Evolutionary conservation across 2,797 vertebrate species (phyloP).

Genomic region (Garrulus glandarius): DNA sequence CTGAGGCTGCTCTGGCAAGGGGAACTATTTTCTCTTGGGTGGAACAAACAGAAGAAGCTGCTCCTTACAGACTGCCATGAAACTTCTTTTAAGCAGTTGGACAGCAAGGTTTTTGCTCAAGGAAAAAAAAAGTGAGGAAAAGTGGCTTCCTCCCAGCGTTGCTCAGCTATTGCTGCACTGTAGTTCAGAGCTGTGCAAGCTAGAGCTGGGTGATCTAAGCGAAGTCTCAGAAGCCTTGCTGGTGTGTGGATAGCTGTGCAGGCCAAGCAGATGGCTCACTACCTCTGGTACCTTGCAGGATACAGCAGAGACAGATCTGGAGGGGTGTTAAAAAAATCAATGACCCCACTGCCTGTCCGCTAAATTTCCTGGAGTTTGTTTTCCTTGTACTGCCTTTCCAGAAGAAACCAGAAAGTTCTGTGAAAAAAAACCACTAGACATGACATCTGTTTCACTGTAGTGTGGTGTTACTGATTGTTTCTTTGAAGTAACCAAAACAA

Average conservation of each 20-base stretch:
- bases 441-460: background rate
- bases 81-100: background rate
- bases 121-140: background rate
- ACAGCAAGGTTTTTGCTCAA: background rate
- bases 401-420: background rate
- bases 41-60: background rate
- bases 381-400: background rate
- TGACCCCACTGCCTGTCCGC: background rate
- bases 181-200: background rate
- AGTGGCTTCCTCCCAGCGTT: background rate
- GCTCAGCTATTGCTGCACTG: background rate
- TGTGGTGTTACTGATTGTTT: background rate
- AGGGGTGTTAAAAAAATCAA: background rate
- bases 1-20: background rate
- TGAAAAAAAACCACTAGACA: fast-evolving
- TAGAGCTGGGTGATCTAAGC: background rate
- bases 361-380: background rate
- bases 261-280: background rate
- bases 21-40: background rate
- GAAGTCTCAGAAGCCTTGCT: background rate
- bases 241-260: background rate
- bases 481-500: background rate
- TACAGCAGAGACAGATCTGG: background rate
- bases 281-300: background rate
- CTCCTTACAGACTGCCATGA: background rate